Evolutionary conservation across 1,140 invertebrate species (phyloP).

Genomic region (Brachionus koreanus): DNA sequence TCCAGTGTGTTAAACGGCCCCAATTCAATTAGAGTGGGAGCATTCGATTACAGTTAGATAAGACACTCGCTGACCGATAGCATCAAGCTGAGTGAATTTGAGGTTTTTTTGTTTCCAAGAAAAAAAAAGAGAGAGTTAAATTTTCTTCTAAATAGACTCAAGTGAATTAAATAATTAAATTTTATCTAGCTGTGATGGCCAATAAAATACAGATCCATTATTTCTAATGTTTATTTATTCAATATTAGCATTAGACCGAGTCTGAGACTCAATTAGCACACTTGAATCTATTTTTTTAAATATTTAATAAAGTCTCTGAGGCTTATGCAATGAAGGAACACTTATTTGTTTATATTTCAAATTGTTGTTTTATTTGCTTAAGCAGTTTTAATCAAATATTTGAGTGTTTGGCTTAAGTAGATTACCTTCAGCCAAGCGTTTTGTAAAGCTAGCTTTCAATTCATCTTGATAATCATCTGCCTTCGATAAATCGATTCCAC

Average conservation of each 20-base stretch:
- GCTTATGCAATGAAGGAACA: not conserved
- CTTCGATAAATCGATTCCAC: not conserved
- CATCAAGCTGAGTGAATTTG: not conserved
- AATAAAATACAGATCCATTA: not conserved
- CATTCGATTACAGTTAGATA: not conserved
- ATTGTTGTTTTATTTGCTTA: not conserved
- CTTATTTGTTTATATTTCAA: not conserved
- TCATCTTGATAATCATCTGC: not conserved
- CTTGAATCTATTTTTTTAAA: not conserved
- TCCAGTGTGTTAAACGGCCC: not conserved
- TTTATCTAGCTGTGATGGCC: not conserved
- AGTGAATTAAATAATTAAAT: not conserved
- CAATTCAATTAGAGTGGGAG: not conserved
- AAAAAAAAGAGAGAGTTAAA: not conserved
- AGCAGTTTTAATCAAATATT: conserved; percentile 9
- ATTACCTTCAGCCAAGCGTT: conserved; percentile 3
- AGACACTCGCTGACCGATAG: conserved; percentile 2
- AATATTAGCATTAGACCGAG: not conserved
- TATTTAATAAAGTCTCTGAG: not conserved
- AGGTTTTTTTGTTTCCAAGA: not conserved
- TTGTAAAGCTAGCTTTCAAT: not conserved
- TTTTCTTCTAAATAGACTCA: not conserved
- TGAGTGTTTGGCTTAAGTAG: not conserved
- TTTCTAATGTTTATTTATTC: not conserved
- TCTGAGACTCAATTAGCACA: conserved; percentile 7